A percentile compares a stretch with the other conserved stretches of the same genome.
Evolutionary conservation across 2,113 vertebrate genomes (phyloP).

Genomic region (Tretioscincus oriximinensis): DNA sequence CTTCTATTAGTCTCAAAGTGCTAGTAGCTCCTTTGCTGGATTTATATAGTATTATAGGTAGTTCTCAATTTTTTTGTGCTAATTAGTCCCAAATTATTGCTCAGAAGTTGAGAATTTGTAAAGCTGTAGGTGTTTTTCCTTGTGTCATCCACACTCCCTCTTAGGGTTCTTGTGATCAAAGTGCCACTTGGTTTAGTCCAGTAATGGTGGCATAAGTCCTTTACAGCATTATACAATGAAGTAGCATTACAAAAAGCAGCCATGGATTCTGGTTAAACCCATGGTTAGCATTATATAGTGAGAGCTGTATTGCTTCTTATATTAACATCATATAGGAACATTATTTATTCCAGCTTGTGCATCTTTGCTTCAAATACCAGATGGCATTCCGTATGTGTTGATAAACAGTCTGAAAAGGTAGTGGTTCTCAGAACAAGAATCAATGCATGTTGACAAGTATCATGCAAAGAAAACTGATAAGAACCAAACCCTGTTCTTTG

Average conservation of each 20-base stretch:
- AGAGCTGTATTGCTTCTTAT: background rate
- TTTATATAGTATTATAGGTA: too few species aligned
- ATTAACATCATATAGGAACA: background rate
- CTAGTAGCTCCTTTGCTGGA: too few species aligned
- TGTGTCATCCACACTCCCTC: background rate
- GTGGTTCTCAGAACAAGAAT: conserved; percentile 30
- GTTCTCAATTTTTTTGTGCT: too few species aligned
- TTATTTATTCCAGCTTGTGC: conserved; percentile 11
- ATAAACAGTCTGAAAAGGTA: conserved; percentile 5
- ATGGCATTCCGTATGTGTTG: conserved; percentile 18
- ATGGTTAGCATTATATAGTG: background rate
- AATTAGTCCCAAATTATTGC: too few species aligned
- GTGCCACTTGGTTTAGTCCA: background rate
- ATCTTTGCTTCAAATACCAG: background rate
- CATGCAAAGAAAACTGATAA: background rate
- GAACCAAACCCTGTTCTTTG: background rate
- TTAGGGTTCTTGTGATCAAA: background rate
- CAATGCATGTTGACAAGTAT: conserved; percentile 16
- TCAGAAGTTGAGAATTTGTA: background rate
- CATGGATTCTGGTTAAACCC: too few species aligned
- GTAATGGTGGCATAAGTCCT: background rate
- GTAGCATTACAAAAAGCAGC: background rate
- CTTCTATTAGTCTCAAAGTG: too few species aligned
- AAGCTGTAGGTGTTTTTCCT: background rate
- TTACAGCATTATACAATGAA: background rate